Evolutionary conservation across 1,140 invertebrate species (phyloP), one percentile per base, ranked within the genome.

Genomic region (Scaptomyza hsui): DNA sequence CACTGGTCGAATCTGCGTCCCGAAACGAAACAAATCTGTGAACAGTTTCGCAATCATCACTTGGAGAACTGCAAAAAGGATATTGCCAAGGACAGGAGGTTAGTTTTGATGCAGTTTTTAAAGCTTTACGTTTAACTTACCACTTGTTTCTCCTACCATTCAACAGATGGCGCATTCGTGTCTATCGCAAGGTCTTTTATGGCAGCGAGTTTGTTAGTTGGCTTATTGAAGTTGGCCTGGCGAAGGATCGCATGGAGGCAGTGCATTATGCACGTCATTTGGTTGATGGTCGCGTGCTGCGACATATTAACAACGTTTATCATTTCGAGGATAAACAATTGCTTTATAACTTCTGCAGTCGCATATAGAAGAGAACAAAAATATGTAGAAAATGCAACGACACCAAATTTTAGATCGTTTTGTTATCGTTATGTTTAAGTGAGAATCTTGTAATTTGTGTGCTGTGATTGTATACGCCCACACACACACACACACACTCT

Each of bases 41-140:
- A 98, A 68, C 96, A 98, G 90, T 99, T 98, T 92, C 94, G 94
- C 16, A 95, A 93, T 24, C 96, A 97, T 91, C 96, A 98, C 91
- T 92, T 97, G 85, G 94, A 95, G 7, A 96, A 95, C 73, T 98
- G 97, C 92, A 94, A 94, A 47, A 92, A 93, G 67, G 95, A 96
- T 41, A 97, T 98, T 89, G 95, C 96, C 13, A 94, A 94, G 75
- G 95, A 96, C 90, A 94, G 93, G 91, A 94, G 90, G 89, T 82
- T 12, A 18, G 72, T 60, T 18, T 12, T 12, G 2, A n/a, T 0
- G 0, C 1, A 7, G 15, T 6, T 1, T 5, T 18, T 5, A 13
- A 35, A 18, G 35, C 1, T 0, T 10, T 15, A 5, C 2, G 26
- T 18, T 44, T 19, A n/a, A 15, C 24, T 29, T 18, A 52, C 13